Conservation (phyloP, 2,797 vertebrate genomes). For the Cossypha niveicapilla region DNA sequence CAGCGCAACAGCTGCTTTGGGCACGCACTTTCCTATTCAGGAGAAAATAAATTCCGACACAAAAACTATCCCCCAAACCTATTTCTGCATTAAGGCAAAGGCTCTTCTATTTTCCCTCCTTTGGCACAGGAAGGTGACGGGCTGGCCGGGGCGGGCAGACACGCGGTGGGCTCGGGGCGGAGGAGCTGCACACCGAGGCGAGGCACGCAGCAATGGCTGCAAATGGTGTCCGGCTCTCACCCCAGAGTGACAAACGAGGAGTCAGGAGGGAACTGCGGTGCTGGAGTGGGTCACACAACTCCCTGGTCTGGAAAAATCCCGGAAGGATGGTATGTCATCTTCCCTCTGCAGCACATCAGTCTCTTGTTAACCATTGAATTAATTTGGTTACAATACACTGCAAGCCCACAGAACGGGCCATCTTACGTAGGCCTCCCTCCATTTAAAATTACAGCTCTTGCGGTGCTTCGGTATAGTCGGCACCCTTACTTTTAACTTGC, state of each 20-base stretch:
- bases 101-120: not conserved
- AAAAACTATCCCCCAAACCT: not conserved
- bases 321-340: not conserved
- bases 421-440: not conserved
- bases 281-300: not conserved
- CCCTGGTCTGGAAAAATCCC: not conserved
- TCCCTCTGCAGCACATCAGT: not conserved
- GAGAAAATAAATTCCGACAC: not conserved
- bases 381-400: too few species aligned
- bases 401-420: not conserved
- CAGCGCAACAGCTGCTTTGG: not conserved
- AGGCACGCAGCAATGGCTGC: fast-evolving
- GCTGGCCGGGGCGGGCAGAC: not conserved
- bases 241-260: not conserved
- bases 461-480: fast-evolving
- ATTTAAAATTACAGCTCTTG: not conserved
- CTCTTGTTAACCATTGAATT: not conserved
- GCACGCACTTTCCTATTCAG: not conserved
- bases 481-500: not conserved
- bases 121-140: not conserved
- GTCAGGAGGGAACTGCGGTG: not conserved
- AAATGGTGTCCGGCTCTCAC: not conserved
- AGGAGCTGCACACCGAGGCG: fast-evolving
- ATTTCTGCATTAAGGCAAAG: not conserved
- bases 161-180: fast-evolving